phyloP scores from a whole-genome alignment of 2,113 vertebrate genomes.

The Ahaetulla prasina region DNA sequence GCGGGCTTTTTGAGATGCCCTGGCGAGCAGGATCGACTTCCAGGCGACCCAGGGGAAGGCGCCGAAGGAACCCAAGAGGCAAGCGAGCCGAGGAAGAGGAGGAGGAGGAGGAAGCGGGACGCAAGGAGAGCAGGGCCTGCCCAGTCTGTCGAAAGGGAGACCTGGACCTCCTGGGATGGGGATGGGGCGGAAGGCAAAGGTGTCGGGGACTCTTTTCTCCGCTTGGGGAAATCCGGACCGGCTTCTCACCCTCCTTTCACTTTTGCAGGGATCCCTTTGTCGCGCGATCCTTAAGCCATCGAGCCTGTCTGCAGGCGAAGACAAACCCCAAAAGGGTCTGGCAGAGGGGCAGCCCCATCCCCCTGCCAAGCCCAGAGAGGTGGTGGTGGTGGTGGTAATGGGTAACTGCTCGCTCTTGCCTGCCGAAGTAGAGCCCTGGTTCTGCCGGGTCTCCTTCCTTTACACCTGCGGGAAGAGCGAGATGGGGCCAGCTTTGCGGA shows the following conservation, averaged over 20 bases:
- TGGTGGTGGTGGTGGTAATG: too few relatives aligned
- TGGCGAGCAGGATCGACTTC: not conserved
- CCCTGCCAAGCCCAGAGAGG: not conserved
- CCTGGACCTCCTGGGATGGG: not conserved
- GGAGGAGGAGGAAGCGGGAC: not conserved
- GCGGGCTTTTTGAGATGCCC: not conserved
- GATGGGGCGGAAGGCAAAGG: not conserved
- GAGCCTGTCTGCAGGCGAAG: not conserved
- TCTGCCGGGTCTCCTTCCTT: not conserved
- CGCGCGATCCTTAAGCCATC: not conserved
- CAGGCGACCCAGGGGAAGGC: not conserved
- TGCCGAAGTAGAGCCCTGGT: not conserved
- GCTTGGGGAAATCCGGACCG: not conserved
- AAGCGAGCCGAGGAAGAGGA: not conserved
- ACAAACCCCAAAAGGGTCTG: not conserved
- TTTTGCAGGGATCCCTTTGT: not conserved
- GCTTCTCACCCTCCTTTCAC: not conserved
- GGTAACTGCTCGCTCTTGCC: not conserved
- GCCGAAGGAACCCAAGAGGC: not conserved
- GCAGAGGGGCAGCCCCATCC: rapidly evolving
- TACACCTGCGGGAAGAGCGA: not conserved
- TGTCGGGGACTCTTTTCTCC: not conserved
- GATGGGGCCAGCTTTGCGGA: constrained; percentile 17
- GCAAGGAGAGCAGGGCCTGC: not conserved
- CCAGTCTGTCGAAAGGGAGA: not conserved